Conservation (phyloP, 1,140 invertebrate genomes). For the Steinernema khuongi region DNA sequence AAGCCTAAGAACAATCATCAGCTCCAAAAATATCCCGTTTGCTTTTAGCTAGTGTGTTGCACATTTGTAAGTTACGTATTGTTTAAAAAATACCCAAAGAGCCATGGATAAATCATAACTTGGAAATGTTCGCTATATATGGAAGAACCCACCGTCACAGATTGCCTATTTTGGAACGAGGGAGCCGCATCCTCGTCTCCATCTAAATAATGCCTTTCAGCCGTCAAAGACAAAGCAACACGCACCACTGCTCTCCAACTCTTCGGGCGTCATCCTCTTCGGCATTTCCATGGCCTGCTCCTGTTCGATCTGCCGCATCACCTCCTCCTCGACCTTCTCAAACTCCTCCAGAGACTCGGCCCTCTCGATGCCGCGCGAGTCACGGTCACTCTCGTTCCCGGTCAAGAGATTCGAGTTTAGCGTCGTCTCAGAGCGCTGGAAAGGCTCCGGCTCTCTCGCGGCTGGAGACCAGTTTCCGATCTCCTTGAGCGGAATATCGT, state of each 20-base stretch:
- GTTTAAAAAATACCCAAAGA: not conserved
- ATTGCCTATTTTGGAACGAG: not conserved
- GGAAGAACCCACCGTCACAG: not conserved
- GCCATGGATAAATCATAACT: too few relatives aligned
- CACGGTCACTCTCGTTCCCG: not conserved
- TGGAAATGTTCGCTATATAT: too few relatives aligned
- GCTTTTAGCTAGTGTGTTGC: too few relatives aligned
- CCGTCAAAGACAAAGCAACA: too few relatives aligned
- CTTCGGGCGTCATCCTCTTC: too few relatives aligned
- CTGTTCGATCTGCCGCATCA: slow-evolving; percentile 1
- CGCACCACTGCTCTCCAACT: too few relatives aligned
- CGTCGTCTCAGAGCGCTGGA: not conserved
- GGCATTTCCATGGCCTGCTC: not conserved
- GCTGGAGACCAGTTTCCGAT: not conserved
- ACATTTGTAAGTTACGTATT: too few relatives aligned
- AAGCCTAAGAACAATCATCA: too few relatives aligned
- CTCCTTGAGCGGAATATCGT: slow-evolving; percentile 8
- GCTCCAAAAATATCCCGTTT: too few relatives aligned
- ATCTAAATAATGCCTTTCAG: too few relatives aligned
- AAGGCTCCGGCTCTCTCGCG: not conserved
- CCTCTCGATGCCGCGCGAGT: not conserved
- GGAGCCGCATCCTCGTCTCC: not conserved
- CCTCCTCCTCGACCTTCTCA: slow-evolving; percentile 6
- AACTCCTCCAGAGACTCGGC: slow-evolving; percentile 4
- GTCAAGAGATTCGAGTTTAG: slow-evolving; percentile 5